Evolutionary conservation across 2,113 vertebrate genomes (phyloP), one percentile per base, ranked within the genome.

Genomic region (Megaceryle torquata): DNA sequence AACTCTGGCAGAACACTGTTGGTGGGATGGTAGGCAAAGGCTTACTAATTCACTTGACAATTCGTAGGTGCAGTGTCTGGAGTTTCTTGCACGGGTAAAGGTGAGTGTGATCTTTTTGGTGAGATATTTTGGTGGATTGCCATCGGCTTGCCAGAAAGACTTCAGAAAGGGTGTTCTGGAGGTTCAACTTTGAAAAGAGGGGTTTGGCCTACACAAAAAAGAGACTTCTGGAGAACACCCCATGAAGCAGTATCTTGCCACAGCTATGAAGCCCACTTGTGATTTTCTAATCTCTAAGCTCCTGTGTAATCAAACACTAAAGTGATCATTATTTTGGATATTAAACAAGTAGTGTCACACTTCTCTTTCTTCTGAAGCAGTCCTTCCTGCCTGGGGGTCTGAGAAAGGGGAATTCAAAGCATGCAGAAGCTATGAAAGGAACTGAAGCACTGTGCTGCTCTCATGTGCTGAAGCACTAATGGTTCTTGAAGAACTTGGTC

Each of bases 391-490:
- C 9, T 12, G 11, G 24, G 10, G 2, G 31, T 60, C 39, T 39
- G 48, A 26, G 14, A 24, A 76, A 60, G 8, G 15, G 24, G 5
- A 41, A 53, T 48, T 18, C 25, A 17, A 46, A 6, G 1, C 5
- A 9, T 0, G 1, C 15, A 17, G 51, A 81, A 74, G 11, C 54
- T 65, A 4, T 41, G 46, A 7, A 9, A 46, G 39, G 51, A 75
- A 84, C 13, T 1, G 10, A 60, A 50, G 43, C 0, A 0, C 15
- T 16, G 4, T 2, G 33, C 43, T 51, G 46, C 53, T 17, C 19
- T 25, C 15, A 13, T 1, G 2, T 0, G 4, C n/a, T 17, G 6
- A 59, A 48, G n/a, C 18, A 31, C 7, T 63, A 9, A 1, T 0
- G 0, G 46, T 57, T 76, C 13, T 29, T 39, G 7, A 56, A 56